Percentiles rank a stretch among this genome's conserved stretches.
phyloP scores from a whole-genome alignment of 2,888 invertebrate genomes.

The Nomada lathburiana region DNA sequence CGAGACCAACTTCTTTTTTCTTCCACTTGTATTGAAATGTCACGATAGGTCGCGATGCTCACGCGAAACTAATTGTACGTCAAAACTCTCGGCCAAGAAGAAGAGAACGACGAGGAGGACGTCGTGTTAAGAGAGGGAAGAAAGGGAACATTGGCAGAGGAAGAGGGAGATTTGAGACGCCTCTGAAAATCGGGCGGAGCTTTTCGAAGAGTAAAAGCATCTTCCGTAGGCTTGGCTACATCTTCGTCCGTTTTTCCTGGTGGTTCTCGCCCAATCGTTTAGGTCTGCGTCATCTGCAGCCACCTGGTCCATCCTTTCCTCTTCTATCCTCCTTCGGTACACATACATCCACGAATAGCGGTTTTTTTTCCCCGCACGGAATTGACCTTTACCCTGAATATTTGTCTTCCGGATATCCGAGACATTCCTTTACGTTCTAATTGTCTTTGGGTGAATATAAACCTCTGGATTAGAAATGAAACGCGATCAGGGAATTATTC shows the following conservation, averaged over 20 bases:
- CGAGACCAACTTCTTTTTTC: slow-evolving; percentile 10
- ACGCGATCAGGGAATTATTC: no score
- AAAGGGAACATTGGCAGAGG: slow-evolving; percentile 54
- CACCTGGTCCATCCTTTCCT: slow-evolving; percentile 77
- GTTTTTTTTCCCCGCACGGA: slow-evolving; percentile 22
- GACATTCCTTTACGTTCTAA: neutral
- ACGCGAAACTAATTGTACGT: slow-evolving; percentile 80
- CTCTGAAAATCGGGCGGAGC: slow-evolving; percentile 78
- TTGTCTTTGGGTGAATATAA: neutral
- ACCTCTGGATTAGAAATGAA: neutral
- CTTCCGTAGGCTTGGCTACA: slow-evolving; percentile 55
- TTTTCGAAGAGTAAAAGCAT: slow-evolving; percentile 64
- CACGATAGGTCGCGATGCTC: slow-evolving; percentile 52
- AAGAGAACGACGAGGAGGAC: slow-evolving; percentile 50
- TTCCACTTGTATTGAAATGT: slow-evolving; percentile 33
- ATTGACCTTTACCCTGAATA: slow-evolving; percentile 32
- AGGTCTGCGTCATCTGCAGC: slow-evolving; percentile 71
- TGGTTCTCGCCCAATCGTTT: slow-evolving; percentile 69
- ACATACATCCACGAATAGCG: slow-evolving; percentile 25
- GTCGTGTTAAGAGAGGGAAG: slow-evolving; percentile 50
- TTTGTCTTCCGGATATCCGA: slow-evolving; percentile 52
- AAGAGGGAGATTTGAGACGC: slow-evolving; percentile 70
- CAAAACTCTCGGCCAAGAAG: slow-evolving; percentile 72
- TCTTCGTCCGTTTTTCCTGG: slow-evolving; percentile 63
- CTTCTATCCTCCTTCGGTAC: slow-evolving; percentile 41